Conservation (phyloP, 2,113 vertebrate genomes). For the Pygoscelis antarcticus region DNA sequence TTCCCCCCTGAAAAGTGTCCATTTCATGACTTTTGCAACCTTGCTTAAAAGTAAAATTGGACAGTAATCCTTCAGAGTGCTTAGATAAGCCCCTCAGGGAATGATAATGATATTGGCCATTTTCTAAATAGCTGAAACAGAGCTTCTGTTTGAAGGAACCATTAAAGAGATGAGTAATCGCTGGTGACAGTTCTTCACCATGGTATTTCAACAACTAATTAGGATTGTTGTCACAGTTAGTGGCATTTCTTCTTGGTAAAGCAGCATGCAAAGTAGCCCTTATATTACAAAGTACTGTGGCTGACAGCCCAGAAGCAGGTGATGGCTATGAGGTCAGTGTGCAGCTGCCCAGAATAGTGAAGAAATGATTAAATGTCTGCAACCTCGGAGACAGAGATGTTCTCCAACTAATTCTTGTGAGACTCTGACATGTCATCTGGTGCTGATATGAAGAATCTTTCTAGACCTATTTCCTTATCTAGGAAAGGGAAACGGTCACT, state of each 20-base stretch:
- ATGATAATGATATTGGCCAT: conserved; percentile 45
- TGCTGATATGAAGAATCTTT: neutral
- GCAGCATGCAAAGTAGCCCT: conserved; percentile 19
- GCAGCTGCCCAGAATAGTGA: conserved; percentile 45
- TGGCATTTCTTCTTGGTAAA: conserved; percentile 13
- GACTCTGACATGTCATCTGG: conserved; percentile 16
- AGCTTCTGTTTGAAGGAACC: conserved; percentile 42
- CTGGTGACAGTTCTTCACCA: conserved; percentile 60
- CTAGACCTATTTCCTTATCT: neutral
- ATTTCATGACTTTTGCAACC: conserved; percentile 35
- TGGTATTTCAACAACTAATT: conserved; percentile 69
- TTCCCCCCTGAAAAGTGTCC: neutral
- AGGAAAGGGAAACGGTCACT: neutral
- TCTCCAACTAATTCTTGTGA: conserved; percentile 42
- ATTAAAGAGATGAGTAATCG: conserved; percentile 59
- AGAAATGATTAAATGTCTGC: conserved; percentile 59
- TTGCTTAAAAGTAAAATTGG: conserved; percentile 44
- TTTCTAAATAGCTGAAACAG: conserved; percentile 64
- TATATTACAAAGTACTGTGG: neutral
- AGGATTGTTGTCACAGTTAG: conserved; percentile 55
- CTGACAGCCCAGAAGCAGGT: conserved; percentile 19
- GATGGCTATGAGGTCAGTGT: conserved; percentile 38
- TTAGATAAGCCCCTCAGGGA: conserved; percentile 43
- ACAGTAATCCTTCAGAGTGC: conserved; percentile 46
- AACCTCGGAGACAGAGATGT: neutral